Base-by-base conservation (phyloP, 1,140 invertebrate species). In the Panonychus citri region DNA sequence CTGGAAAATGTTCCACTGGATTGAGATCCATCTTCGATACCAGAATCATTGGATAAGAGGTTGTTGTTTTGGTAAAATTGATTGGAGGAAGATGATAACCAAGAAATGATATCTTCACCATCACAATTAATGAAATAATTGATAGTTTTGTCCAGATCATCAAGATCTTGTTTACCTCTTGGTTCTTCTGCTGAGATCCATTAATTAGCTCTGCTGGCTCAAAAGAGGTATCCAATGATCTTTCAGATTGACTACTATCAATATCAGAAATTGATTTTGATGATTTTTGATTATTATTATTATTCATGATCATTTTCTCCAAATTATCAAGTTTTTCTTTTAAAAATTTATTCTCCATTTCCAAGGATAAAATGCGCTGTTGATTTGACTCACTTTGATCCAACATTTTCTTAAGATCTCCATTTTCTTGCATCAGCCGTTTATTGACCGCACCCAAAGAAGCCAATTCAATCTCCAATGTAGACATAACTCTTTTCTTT, bases 401-500 rank as follows among this genome's bases (percentile, higher is more conserved):
- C 30, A 34, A 34, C 26, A 4, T 50, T 17, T 50, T 25, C 25
- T 24, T 25, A 7, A 27, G 25, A 7, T 17, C 15, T 10, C 4
- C 19, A 7, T 50, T 50, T 17, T 25, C 26, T 28, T 25, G 7
- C 17, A 19, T 7, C 7, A 46, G 17, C 17, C 5, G 42, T 8
- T 7, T 7, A 46, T 46, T 46, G 13, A 55, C 49, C 26, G 27
- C 43, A 17, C 10, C 27, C 10, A 60, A 34, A 19, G 1, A 13
- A 15, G 34, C 30, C 4, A 55, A 30, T 21, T 48, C 1, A 25
- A 53, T 61, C 66, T 95, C 88, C 68, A 95, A 77, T 62, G 88
- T 82, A 58, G 83, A 80, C 76, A 94, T 80, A 66, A 81, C 81
- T 0, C 83, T 83, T 68, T 95, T 95, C 66, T 96, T 96, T n/a